phyloP scores from a whole-genome alignment of 2,888 invertebrate species.

The Gisinianus flammeolus region DNA sequence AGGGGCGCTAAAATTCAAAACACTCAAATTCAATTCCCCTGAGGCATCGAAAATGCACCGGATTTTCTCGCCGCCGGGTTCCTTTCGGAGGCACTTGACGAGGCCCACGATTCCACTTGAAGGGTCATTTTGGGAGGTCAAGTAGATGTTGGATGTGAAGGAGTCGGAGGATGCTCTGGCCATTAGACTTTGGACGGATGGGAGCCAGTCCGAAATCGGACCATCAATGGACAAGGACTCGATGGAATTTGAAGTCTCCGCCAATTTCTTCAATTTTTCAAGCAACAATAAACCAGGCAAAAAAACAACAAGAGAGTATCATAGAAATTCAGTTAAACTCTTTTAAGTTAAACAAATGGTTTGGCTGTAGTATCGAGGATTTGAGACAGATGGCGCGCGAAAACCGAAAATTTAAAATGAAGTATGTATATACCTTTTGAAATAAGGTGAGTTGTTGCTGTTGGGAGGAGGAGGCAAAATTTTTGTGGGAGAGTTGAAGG shows the following conservation, averaged over 20 bases:
- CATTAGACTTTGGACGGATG: constrained; percentile 75
- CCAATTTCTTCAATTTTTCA: not conserved
- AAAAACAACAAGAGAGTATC: too few species aligned
- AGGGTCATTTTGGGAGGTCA: constrained; percentile 73
- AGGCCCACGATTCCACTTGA: constrained; percentile 83
- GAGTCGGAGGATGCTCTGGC: constrained; percentile 70
- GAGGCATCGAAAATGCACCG: constrained; percentile 62
- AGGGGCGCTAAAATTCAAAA: constrained; percentile 2
- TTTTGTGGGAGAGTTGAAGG: too few species aligned
- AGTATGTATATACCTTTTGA: too few species aligned
- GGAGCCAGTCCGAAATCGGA: constrained; percentile 77
- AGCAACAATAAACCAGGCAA: too few species aligned
- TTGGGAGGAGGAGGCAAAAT: too few species aligned
- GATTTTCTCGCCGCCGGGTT: constrained; percentile 82
- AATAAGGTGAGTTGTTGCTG: too few species aligned
- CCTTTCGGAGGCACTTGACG: constrained; percentile 84
- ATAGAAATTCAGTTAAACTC: too few species aligned
- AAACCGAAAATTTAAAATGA: too few species aligned
- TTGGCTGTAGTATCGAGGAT: too few species aligned
- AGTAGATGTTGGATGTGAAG: too few species aligned
- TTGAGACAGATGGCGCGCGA: too few species aligned
- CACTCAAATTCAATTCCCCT: not conserved
- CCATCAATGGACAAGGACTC: constrained; percentile 11
- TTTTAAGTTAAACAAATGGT: too few species aligned
- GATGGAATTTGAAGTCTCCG: not conserved